These are phyloP conservation scores for Podilymbus podiceps DNA, from an alignment of 2,113 vertebrate species.

Conservation along the genomic window DNA sequence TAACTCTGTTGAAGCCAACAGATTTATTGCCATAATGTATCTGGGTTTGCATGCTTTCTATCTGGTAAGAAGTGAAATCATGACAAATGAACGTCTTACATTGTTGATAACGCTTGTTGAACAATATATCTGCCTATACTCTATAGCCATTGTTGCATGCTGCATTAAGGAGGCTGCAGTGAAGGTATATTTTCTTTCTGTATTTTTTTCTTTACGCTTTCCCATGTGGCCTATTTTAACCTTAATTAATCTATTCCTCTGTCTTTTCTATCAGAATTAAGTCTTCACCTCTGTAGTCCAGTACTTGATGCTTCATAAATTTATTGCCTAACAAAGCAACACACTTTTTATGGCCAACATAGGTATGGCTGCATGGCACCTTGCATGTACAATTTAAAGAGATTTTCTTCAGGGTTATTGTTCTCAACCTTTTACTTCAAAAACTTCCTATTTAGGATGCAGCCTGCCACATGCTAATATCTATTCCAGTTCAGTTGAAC, in stretches of 20 bases:
- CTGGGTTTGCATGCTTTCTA: constrained; percentile 16
- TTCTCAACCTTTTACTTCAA: neutral
- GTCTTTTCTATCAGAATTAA: neutral
- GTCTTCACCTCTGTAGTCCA: neutral
- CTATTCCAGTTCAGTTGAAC: neutral
- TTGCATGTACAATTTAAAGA: constrained; percentile 45
- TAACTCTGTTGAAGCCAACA: neutral
- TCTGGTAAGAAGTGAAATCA: neutral
- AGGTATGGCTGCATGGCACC: constrained; percentile 24
- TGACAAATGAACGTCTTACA: neutral
- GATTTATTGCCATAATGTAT: neutral
- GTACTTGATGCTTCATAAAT: constrained; percentile 27
- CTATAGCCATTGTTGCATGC: constrained; percentile 40
- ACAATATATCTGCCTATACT: neutral
- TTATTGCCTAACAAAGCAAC: constrained; percentile 3
- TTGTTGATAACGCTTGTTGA: neutral
- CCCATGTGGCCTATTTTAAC: neutral
- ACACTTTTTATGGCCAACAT: constrained; percentile 23
- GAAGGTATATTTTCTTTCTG: neutral
- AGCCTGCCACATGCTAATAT: neutral
- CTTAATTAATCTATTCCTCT: neutral
- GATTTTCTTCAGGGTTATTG: constrained; percentile 25
- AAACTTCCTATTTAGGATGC: neutral
- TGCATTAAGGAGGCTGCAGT: neutral
- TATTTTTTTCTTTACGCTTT: constrained; percentile 19